These are phyloP conservation scores for Scaptomyza cyrtandrae DNA, from an alignment of 2,888 invertebrate species.

Conservation along the genomic window DNA sequence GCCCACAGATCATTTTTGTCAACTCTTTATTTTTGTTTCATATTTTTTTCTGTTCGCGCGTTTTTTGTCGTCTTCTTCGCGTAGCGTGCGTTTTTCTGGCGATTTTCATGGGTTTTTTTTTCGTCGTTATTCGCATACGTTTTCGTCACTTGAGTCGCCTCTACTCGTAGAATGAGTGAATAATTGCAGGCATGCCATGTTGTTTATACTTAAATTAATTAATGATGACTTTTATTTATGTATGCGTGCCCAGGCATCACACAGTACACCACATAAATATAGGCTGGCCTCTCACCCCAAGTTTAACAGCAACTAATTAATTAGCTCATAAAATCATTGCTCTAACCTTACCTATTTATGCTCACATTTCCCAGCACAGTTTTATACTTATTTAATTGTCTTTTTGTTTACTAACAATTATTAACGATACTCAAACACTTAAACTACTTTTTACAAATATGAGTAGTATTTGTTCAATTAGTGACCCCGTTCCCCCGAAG, in stretches of 20 bases:
- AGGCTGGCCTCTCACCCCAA: slow-evolving; percentile 42
- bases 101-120: slow-evolving; percentile 28
- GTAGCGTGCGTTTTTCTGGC: slow-evolving; percentile 64
- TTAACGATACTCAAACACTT: slow-evolving; percentile 46
- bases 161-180: slow-evolving; percentile 63
- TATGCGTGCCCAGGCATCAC: slow-evolving; percentile 60
- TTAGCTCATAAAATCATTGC: neutral
- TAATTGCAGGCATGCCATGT: slow-evolving; percentile 73
- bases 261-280: slow-evolving; percentile 65
- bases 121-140: slow-evolving; percentile 26
- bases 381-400: slow-evolving; percentile 41
- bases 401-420: slow-evolving; percentile 42
- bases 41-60: slow-evolving; percentile 37
- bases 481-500: slow-evolving; percentile 14
- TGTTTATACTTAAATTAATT: slow-evolving; percentile 77
- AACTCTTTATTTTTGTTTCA: slow-evolving; percentile 36
- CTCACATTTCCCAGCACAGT: neutral
- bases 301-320: neutral
- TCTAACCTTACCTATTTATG: neutral
- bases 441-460: slow-evolving; percentile 60
- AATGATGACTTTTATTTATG: slow-evolving; percentile 79
- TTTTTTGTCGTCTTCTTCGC: slow-evolving; percentile 41
- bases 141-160: slow-evolving; percentile 35
- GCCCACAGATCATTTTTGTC: slow-evolving; percentile 80
- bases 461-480: slow-evolving; percentile 14